Evolutionary conservation across 2,113 vertebrate species (phyloP), one percentile per base, ranked within the genome.

Genomic region (Prionailurus bengalensis): DNA sequence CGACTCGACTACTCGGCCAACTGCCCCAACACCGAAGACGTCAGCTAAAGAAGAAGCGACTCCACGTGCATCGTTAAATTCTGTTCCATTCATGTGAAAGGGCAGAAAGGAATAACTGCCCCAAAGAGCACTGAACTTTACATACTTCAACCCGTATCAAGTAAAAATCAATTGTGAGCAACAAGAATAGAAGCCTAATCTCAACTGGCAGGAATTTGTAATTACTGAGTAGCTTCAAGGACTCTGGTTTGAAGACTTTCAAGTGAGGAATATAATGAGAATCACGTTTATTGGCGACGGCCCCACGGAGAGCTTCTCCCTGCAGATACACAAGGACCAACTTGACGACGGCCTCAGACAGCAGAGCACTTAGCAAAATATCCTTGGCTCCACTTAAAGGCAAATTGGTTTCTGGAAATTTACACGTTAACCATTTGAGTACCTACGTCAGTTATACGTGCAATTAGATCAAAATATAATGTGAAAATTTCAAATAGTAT

Each of bases 141-240:
- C 93, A 89, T 15, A 95, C 91, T 92, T 78, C 82, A 42, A 97
- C 66, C 58, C 74, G 4, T 29, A 90, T 63, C 87, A 55, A 88
- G 73, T 70, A 74, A 91, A 91, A 96, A 97, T 96, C 97, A 78
- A 87, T 91, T 48, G 58, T 6, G 25, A 88, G 80, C n/a, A 63
- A 88, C 84, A 79, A 97, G 91, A 97, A 95, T 83, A 96, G 95
- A 90, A 95, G 68, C 61, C 73, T 80, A 25, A 42, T 89, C 65
- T 73, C 90, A 96, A 96, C 3, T 11, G 83, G 83, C 83, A 94
- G 78, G 79, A 95, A 94, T 66, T 3, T 33, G 83, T 83, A 80
- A 87, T 94, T 89, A 90, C 6, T 7, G 7, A 89, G 10, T 61
- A 89, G 42, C 88, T 93, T 73, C 91, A 93, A 95, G 95, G 74